Evolutionary conservation across 2,888 invertebrate genomes (phyloP), one percentile per base, ranked within the genome.

Genomic region (Hartigia nigra): DNA sequence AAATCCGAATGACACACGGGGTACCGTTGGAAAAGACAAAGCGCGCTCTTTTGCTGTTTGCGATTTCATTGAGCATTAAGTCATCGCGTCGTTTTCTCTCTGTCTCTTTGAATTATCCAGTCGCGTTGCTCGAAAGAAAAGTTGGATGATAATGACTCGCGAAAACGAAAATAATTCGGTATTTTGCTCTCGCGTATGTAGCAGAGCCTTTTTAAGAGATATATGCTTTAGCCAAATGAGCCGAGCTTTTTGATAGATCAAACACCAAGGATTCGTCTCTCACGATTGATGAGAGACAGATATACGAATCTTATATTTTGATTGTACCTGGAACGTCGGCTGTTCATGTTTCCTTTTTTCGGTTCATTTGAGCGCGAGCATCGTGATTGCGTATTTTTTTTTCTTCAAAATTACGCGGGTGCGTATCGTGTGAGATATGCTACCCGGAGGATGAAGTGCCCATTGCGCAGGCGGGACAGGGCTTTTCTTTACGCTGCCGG

Each of bases 401-500:
- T 1, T 23, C 2, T 23, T 5, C 9, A 80, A 77, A 55, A 34
- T 77, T 70, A 31, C 74, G 77, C 76, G 37, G 81, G 78, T 55
- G 75, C 31, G 77, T 78, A 31, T 34, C 37, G 69, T 12, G 32
- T 76, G 74, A 72, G 55, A 31, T 35, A 31, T 35, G 12, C 74
- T 36, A 36, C 69, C 37, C 70, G 74, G 70, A 12, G 74, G 14
- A 39, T 75, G 74, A 86, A 85, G 90, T 90, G 91, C 87, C 90
- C 85, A 86, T 91, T 91, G 91, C 89, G 90, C 89, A 88, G 89
- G 90, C 81, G 87, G 84, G 87, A 78, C 82, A 86, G 85, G 84
- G 88, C 85, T 87, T 85, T 78, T 86, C 84, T 84, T 85, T 88
- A 87, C 86, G 88, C 87, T 90, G 91, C 85, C 80, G 87, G 88